A percentile compares a stretch with the other conserved stretches of the same genome.
Conservation (phyloP, 2,797 vertebrate species). For the Tiaroga cobitis region DNA sequence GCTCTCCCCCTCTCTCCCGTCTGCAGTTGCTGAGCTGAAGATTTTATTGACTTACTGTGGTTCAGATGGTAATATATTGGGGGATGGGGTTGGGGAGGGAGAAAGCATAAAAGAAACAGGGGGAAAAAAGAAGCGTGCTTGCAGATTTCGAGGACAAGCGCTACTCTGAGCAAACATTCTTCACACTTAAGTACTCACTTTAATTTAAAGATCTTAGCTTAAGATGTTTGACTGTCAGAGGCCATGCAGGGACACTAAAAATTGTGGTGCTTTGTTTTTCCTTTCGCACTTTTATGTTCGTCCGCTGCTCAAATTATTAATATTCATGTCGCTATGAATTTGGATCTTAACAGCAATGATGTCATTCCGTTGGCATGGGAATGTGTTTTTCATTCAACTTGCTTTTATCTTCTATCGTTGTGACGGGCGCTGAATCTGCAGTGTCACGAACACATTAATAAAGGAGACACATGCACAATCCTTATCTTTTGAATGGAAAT, state of each 20-base stretch:
- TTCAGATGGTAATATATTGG: slow-evolving; percentile 55
- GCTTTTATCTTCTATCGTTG: slow-evolving; percentile 1
- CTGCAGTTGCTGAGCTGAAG: slow-evolving; percentile 41
- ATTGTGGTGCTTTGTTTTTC: not conserved
- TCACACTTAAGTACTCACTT: slow-evolving; percentile 24
- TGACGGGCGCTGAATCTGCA: not conserved
- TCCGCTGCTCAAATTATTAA: not conserved
- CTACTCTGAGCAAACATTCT: slow-evolving; percentile 40
- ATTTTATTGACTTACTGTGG: slow-evolving; percentile 57
- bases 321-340: slow-evolving; percentile 26
- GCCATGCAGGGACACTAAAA: not conserved
- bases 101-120: slow-evolving; percentile 35
- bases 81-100: slow-evolving; percentile 12
- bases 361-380: slow-evolving; percentile 43
- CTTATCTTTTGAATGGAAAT: slow-evolving; percentile 11
- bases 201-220: slow-evolving; percentile 28
- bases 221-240: not conserved
- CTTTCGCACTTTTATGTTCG: not conserved
- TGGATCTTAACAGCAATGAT: slow-evolving; percentile 34
- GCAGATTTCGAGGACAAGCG: slow-evolving; percentile 44
- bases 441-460: not conserved
- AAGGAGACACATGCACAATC: slow-evolving; percentile 3
- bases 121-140: slow-evolving; percentile 19
- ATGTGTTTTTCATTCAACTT: slow-evolving; percentile 41
- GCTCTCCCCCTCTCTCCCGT: slow-evolving; percentile 64